Evolutionary conservation across 2,888 invertebrate species (phyloP).

Genomic region (Schizotus pectinicornis): DNA sequence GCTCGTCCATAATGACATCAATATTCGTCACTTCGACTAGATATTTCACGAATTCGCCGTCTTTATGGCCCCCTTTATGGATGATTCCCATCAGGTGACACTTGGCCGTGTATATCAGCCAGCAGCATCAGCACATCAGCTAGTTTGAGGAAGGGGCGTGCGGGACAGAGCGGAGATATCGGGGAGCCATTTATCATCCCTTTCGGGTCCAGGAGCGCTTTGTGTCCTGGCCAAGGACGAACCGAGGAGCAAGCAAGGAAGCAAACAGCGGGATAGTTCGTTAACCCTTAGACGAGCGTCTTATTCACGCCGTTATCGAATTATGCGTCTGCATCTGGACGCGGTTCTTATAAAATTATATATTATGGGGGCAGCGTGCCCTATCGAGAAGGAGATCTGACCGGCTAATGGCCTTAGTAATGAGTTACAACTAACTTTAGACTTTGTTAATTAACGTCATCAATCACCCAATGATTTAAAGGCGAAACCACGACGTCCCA

Average conservation of each 20-base stretch:
- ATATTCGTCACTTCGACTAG: too few relatives aligned
- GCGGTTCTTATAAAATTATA: too few relatives aligned
- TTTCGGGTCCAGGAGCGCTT: slow-evolving; percentile 41
- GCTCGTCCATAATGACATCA: too few relatives aligned
- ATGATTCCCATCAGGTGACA: slow-evolving; percentile 12
- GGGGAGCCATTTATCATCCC: slow-evolving; percentile 46
- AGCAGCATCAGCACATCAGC: slow-evolving; percentile 18
- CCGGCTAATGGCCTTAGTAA: slow-evolving; percentile 11
- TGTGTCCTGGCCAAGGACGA: slow-evolving; percentile 46
- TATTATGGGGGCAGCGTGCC: too few relatives aligned
- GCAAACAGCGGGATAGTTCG: slow-evolving; percentile 33
- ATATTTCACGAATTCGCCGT: too few relatives aligned
- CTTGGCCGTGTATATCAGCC: slow-evolving; percentile 6
- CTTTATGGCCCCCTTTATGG: too few relatives aligned
- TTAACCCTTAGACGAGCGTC: slow-evolving; percentile 25
- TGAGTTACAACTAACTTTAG: neutral
- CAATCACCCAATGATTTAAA: too few relatives aligned
- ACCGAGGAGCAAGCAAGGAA: slow-evolving; percentile 31
- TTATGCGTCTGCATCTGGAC: slow-evolving; percentile 7
- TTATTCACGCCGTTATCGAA: slow-evolving; percentile 11
- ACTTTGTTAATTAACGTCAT: too few relatives aligned
- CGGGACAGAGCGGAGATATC: slow-evolving; percentile 26
- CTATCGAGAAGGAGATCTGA: slow-evolving; percentile 6
- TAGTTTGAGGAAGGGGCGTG: slow-evolving; percentile 11
- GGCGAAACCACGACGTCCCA: too few relatives aligned